These are phyloP conservation scores for Apteryx mantelli DNA, from an alignment of 2,113 vertebrate genomes.

Conservation along the genomic window DNA sequence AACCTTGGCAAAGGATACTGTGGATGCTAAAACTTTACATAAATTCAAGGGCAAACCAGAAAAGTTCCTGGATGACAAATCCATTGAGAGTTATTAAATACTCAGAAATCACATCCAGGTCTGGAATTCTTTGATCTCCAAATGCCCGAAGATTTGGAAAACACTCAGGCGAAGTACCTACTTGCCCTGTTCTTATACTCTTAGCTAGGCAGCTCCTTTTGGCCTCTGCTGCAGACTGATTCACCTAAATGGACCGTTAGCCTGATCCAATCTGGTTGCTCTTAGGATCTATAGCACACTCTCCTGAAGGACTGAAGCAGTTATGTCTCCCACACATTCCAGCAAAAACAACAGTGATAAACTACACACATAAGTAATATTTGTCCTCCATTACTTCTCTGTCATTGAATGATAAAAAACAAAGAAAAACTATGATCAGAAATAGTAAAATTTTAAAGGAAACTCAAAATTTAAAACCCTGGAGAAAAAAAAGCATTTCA, in stretches of 20 bases:
- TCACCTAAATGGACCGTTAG: not conserved
- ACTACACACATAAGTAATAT: not conserved
- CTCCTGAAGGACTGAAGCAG: not conserved
- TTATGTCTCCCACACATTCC: not conserved
- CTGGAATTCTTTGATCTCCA: not conserved
- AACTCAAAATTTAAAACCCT: not conserved
- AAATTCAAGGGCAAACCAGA: not conserved
- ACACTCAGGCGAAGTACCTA: not conserved
- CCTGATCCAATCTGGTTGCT: not conserved
- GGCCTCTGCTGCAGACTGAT: not conserved
- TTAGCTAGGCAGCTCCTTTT: not conserved
- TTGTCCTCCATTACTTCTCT: not conserved
- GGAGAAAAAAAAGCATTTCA: not conserved
- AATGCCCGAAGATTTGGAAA: rapidly evolving
- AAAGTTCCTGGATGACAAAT: not conserved
- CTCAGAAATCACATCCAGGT: not conserved
- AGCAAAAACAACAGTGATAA: not conserved
- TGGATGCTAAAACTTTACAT: not conserved
- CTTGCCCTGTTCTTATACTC: not conserved
- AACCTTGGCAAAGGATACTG: not conserved
- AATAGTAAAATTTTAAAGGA: not conserved
- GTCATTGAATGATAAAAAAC: not conserved
- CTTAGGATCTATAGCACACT: not conserved
- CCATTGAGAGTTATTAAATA: not conserved
- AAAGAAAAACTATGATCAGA: not conserved